phyloP scores from a whole-genome alignment of 1,140 invertebrate species.

The Drosophila carrolli region DNA sequence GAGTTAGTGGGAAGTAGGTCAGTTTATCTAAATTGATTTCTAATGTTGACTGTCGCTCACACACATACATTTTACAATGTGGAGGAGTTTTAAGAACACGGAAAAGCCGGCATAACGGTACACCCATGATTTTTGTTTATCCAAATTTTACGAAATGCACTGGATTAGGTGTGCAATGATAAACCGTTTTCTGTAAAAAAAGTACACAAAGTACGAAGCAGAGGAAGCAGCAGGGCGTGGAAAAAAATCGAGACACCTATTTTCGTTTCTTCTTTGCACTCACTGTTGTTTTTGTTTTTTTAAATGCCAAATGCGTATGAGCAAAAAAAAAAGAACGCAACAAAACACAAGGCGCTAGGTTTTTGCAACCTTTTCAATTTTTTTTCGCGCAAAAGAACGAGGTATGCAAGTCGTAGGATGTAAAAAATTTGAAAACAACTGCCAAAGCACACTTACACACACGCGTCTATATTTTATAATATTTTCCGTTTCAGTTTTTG shows the following conservation, averaged over 20 bases:
- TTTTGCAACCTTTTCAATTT: conserved; percentile 3
- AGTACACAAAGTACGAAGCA: conserved; percentile 41
- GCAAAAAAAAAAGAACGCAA: conserved; percentile 36
- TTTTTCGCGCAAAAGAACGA: background rate
- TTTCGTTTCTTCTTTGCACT: conserved; percentile 23
- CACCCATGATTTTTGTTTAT: conserved; percentile 1
- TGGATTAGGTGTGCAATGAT: conserved; percentile 3
- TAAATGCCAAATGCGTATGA: conserved; percentile 50
- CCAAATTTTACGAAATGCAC: conserved; percentile 8
- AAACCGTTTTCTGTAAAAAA: conserved; percentile 5
- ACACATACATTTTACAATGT: background rate
- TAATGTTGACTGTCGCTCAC: conserved; percentile 20
- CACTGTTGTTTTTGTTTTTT: conserved; percentile 15
- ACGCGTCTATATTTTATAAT: conserved; percentile 66
- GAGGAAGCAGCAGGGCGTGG: conserved; percentile 13
- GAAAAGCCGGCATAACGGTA: conserved; percentile 34
- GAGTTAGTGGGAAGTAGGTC: conserved; percentile 59
- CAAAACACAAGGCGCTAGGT: conserved; percentile 14
- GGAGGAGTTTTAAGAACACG: background rate
- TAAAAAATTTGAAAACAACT: conserved; percentile 35
- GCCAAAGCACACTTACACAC: conserved; percentile 21
- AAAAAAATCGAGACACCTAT: conserved; percentile 38
- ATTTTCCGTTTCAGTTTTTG: conserved; percentile 44
- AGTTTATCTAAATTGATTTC: conserved; percentile 54
- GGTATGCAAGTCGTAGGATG: background rate